phyloP scores from a whole-genome alignment of 2,797 vertebrate species.

The Mormyrus proboscirostris region DNA sequence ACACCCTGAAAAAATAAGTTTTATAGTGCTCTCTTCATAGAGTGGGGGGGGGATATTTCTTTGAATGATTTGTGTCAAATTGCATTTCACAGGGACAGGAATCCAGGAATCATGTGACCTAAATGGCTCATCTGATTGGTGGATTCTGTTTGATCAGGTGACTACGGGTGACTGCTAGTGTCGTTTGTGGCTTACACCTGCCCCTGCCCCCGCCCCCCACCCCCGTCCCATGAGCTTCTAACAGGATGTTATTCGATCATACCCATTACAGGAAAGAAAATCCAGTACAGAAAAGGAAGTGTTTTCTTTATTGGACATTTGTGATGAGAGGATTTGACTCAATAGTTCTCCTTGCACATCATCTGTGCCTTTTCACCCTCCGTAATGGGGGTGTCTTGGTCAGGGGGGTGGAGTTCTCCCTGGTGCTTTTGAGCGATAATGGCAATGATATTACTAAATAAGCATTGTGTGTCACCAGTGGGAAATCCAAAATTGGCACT shows the following conservation, averaged over 20 bases:
- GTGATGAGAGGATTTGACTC: neutral
- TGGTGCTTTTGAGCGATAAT: neutral
- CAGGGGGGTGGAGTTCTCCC: neutral
- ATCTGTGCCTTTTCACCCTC: neutral
- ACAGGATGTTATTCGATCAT: neutral
- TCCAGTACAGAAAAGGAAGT: neutral
- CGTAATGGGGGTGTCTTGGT: neutral
- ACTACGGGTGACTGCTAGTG: neutral
- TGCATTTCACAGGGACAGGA: neutral
- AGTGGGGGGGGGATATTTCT: neutral
- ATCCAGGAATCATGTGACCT: neutral
- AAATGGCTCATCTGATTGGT: neutral
- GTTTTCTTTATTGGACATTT: neutral
- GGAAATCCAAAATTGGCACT: neutral
- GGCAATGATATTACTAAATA: neutral
- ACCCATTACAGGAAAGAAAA: neutral
- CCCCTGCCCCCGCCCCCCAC: no score
- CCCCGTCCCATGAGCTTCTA: neutral
- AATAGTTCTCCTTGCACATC: neutral
- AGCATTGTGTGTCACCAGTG: neutral
- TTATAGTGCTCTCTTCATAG: neutral
- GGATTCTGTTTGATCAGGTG: neutral
- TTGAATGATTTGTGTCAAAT: neutral
- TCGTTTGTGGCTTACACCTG: neutral
- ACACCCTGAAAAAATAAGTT: neutral